These are phyloP conservation scores for Sphaeramia orbicularis DNA, from an alignment of 2,797 vertebrate genomes.

Conservation along the genomic window DNA sequence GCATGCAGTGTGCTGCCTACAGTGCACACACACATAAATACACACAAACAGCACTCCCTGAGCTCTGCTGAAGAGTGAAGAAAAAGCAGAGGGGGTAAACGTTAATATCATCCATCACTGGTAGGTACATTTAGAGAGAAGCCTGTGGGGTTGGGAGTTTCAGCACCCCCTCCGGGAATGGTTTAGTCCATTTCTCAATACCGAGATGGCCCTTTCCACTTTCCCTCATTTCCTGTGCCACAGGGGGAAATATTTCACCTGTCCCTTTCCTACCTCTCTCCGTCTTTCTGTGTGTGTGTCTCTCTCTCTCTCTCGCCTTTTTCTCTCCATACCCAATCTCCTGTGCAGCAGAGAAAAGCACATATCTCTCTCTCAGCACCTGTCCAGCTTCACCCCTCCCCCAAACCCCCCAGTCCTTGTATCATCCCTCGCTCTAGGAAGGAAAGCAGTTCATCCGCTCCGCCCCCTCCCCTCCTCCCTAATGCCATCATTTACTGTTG, in stretches of 20 bases:
- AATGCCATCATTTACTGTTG: slow-evolving; percentile 74
- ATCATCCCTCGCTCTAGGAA: slow-evolving; percentile 67
- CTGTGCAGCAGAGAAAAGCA: slow-evolving; percentile 46
- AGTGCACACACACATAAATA: slow-evolving; percentile 29
- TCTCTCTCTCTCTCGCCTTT: slow-evolving; percentile 19
- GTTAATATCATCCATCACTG: slow-evolving; percentile 80
- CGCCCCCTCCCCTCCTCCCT: slow-evolving; percentile 48
- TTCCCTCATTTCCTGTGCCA: slow-evolving; percentile 74
- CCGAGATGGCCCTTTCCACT: slow-evolving; percentile 66
- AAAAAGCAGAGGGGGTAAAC: slow-evolving; percentile 65
- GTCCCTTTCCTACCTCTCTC: slow-evolving; percentile 55
- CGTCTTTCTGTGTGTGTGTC: slow-evolving; percentile 1
- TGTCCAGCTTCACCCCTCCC: slow-evolving; percentile 59
- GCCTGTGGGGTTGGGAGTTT: slow-evolving; percentile 58
- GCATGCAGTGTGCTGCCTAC: slow-evolving; percentile 35
- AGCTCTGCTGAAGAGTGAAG: slow-evolving; percentile 54
- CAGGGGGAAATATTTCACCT: slow-evolving; percentile 82
- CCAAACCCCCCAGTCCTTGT: slow-evolving; percentile 32
- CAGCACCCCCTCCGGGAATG: slow-evolving; percentile 67
- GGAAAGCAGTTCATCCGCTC: slow-evolving; percentile 62
- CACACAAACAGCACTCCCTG: slow-evolving; percentile 37
- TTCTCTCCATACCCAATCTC: slow-evolving; percentile 53
- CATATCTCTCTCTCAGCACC: slow-evolving; percentile 79
- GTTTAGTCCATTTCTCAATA: slow-evolving; percentile 78
- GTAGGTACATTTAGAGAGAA: slow-evolving; percentile 66